Evolutionary conservation across 2,888 invertebrate genomes (phyloP).

Genomic region (Meiosimyza platycephala): DNA sequence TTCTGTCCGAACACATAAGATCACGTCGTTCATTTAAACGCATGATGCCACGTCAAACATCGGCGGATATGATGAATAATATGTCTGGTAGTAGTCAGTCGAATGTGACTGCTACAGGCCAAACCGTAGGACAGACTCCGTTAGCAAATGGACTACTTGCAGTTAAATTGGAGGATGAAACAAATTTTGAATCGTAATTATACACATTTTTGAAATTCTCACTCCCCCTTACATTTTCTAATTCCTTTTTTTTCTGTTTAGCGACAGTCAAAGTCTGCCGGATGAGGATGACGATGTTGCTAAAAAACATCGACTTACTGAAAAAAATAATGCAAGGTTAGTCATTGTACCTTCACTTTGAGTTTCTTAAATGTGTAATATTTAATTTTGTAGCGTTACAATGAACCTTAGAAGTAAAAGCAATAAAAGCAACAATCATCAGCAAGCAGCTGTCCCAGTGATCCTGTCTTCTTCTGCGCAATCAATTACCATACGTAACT

Average conservation of each 20-base stretch:
- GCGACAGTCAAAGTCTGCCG: slow-evolving; percentile 47
- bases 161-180: slow-evolving; percentile 51
- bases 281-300: slow-evolving; percentile 21
- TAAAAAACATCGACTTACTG: background rate
- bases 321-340: background rate
- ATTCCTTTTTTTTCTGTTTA: slow-evolving; percentile 34
- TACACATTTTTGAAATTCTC: background rate
- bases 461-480: slow-evolving; percentile 19
- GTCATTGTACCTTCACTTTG: background rate
- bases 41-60: slow-evolving; percentile 49
- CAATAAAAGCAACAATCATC: too few species aligned
- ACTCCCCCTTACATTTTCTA: slow-evolving; percentile 9
- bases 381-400: background rate
- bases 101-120: background rate
- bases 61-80: slow-evolving; percentile 23
- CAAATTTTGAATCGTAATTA: slow-evolving; percentile 46
- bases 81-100: slow-evolving; percentile 1
- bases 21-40: slow-evolving; percentile 64
- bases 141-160: slow-evolving; percentile 49
- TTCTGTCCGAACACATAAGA: slow-evolving; percentile 65
- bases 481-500: slow-evolving; percentile 41
- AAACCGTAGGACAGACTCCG: slow-evolving; percentile 11
- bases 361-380: background rate
- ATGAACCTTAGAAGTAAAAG: background rate
- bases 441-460: background rate